Percentiles rank a stretch among this genome's conserved stretches.
phyloP scores from a whole-genome alignment of 1,140 invertebrate genomes.

The Drosophila dunni region DNA sequence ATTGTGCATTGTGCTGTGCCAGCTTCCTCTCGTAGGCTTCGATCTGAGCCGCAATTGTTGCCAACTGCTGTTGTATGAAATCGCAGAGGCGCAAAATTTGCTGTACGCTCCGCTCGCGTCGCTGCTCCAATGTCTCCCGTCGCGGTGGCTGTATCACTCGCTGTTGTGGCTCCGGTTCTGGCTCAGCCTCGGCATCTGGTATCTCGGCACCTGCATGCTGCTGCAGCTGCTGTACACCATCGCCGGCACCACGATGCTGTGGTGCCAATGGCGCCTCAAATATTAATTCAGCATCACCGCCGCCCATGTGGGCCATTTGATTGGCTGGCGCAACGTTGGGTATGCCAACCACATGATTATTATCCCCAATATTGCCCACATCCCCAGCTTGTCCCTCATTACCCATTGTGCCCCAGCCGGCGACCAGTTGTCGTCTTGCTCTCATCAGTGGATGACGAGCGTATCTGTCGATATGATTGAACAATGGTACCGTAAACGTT shows the following conservation, averaged over 20 bases:
- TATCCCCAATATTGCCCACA: conserved; percentile 24
- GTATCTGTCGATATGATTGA: conserved; percentile 1
- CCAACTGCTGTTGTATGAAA: conserved; percentile 41
- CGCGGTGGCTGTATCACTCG: conserved; percentile 27
- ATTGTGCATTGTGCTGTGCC: background rate
- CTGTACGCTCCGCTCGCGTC: conserved; percentile 27
- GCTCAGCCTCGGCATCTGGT: background rate
- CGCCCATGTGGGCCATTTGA: conserved; percentile 42
- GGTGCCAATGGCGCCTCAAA: conserved; percentile 9
- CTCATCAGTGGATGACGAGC: background rate
- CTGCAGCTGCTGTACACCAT: conserved; percentile 14
- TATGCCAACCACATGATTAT: conserved; percentile 35
- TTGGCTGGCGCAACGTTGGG: conserved; percentile 12
- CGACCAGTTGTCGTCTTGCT: background rate
- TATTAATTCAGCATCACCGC: conserved; percentile 48
- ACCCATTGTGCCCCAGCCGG: background rate
- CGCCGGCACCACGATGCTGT: conserved; percentile 32
- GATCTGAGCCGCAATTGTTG: conserved; percentile 29
- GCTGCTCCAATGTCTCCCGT: conserved; percentile 33
- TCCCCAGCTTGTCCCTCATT: conserved; percentile 22
- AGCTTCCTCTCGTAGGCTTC: conserved; percentile 27
- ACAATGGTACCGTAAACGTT: background rate
- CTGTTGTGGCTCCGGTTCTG: background rate
- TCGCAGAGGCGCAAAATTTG: conserved; percentile 37
- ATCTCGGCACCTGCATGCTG: background rate